Evolutionary conservation across 2,113 vertebrate genomes (phyloP).

Genomic region (Ploceus nigricollis): DNA sequence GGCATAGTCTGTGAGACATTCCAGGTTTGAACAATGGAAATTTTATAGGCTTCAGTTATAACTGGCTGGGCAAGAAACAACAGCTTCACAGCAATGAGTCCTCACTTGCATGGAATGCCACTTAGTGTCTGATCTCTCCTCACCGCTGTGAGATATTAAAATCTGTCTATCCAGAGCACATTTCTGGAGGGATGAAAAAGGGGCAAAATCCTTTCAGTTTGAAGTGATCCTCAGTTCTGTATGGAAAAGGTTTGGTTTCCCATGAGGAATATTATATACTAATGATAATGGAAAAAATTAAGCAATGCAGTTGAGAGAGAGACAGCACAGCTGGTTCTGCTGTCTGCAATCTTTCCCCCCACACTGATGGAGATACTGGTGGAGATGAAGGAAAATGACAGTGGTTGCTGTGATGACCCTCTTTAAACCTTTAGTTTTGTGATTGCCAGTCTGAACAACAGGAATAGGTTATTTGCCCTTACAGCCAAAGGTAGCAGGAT

Average conservation of each 20-base stretch:
- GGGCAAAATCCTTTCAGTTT: background rate
- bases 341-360: background rate
- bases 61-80: slow-evolving; percentile 54
- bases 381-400: background rate
- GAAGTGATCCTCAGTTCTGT: background rate
- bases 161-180: background rate
- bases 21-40: slow-evolving; percentile 48
- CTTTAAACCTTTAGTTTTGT: background rate
- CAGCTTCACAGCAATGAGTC: slow-evolving; percentile 38
- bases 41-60: slow-evolving; percentile 37
- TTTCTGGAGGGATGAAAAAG: slow-evolving; percentile 1
- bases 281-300: background rate
- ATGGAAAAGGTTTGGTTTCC: background rate
- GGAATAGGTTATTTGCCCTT: background rate
- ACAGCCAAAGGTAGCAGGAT: background rate
- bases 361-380: background rate
- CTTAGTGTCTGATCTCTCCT: slow-evolving; percentile 32
- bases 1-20: background rate
- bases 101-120: slow-evolving; percentile 56
- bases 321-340: background rate
- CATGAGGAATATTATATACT: background rate
- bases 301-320: background rate
- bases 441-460: background rate
- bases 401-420: background rate
- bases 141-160: background rate